Base-by-base conservation (phyloP, 2,888 invertebrate species). In the Candidula unifasciata region DNA sequence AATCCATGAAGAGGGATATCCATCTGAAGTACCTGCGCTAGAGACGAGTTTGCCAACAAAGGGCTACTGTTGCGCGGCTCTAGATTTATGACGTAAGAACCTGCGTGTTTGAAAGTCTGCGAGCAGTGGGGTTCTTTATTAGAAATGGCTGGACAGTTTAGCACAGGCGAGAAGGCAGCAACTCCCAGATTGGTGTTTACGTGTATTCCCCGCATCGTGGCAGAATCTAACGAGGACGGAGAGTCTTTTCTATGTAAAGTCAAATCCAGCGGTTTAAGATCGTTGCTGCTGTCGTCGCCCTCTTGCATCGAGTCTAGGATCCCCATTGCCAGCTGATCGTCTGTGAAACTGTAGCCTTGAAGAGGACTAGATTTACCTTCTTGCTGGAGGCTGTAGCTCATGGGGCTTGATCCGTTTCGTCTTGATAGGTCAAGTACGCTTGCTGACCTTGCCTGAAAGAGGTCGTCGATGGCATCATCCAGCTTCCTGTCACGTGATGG, bases 301-400 rank as follows among this genome's bases (percentile, higher is more conserved):
- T 52, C 79, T 18, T 79, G 78, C 24, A 57, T 35, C 5, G 27
- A 82, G 77, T 86, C 83, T 71, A 83, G 77, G 44, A 86, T 85
- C 54, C 76, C 78, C 66, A 86, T 86, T 1, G 71, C 82, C 30
- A 85, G 78, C 8, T 85, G 80, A n/a, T 86, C 81, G 30, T 77
- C 76, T 18, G 81, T 74, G 16, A 13, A 66, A 3, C 66, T 52
- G 66, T 71, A 35, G 18, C 52, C 33, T 71, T 54, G 3, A 2
- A 21, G 54, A 10, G 79, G 44, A 0, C 13, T 37, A 24, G 37
- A 2, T 13, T 21, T 16, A 18, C 21, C n/a, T 24, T 3, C 27
- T 2, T 44, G 44, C 10, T 52, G 30, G 18, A 0, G n/a, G 27
- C 1, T 33, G 30, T 3, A 33, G 30, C 54, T 21, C 16, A 18